Evolutionary conservation across 1,140 invertebrate species (phyloP).

Genomic region (Oryzaephilus surinamensis): DNA sequence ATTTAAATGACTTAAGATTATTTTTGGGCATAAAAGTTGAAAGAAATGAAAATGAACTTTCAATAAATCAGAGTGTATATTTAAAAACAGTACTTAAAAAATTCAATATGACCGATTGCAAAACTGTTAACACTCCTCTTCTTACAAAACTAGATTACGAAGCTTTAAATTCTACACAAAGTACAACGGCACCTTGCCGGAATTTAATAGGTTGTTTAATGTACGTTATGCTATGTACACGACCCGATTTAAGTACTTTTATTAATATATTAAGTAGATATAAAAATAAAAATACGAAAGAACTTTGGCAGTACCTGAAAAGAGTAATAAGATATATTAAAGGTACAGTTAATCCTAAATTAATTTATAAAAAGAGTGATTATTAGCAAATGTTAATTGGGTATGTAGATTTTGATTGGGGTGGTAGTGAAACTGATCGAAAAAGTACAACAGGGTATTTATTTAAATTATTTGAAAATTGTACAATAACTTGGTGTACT

Average conservation of each 20-base stretch:
- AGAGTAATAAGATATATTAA: slow-evolving; percentile 8
- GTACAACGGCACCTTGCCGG: slow-evolving; percentile 22
- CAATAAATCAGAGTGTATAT: slow-evolving; percentile 14
- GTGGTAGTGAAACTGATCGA: slow-evolving; percentile 6
- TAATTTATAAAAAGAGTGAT: slow-evolving; percentile 14
- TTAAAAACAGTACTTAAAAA: slow-evolving; percentile 18
- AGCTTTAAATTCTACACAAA: slow-evolving; percentile 18
- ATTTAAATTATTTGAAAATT: slow-evolving; percentile 16
- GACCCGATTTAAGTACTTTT: slow-evolving; percentile 26
- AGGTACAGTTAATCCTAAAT: slow-evolving; percentile 3
- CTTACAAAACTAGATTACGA: slow-evolving; percentile 20
- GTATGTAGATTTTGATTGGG: slow-evolving; percentile 19
- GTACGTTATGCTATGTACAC: slow-evolving; percentile 30
- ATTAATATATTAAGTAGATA: slow-evolving; percentile 29
- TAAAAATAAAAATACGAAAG: slow-evolving; percentile 8
- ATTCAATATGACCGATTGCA: slow-evolving; percentile 27
- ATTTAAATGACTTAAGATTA: slow-evolving; percentile 11
- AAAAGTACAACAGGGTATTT: slow-evolving; percentile 19
- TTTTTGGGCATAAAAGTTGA: slow-evolving; percentile 19
- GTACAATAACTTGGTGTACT: slow-evolving; percentile 24
- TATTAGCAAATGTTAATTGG: slow-evolving; percentile 15
- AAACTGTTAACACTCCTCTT: slow-evolving; percentile 17
- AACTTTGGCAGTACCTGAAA: slow-evolving; percentile 5
- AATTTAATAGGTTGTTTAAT: slow-evolving; percentile 30
- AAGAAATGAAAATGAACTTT: slow-evolving; percentile 12